A percentile compares a stretch with the other conserved stretches of the same genome.
Conservation (phyloP, 2,888 invertebrate genomes). For the Boloria euphrosyne region DNA sequence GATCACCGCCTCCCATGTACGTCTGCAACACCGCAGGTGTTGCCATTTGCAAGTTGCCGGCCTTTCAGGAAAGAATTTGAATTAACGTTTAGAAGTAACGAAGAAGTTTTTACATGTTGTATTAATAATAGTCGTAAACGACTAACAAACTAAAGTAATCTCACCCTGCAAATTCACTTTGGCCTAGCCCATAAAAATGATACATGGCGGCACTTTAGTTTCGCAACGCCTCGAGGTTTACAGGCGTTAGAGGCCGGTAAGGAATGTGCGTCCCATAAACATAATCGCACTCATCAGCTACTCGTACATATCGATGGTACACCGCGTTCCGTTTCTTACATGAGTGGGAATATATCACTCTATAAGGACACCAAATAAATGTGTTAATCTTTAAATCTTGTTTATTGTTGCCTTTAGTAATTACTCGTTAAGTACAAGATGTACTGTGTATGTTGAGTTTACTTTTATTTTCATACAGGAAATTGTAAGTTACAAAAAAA, state of each 20-base stretch:
- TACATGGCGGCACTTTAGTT: constrained; percentile 66
- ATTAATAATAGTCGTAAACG: constrained; percentile 54
- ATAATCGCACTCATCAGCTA: constrained; percentile 74
- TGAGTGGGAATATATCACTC: not conserved
- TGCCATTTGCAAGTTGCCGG: too few species aligned
- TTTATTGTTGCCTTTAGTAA: too few species aligned
- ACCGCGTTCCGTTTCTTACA: constrained; percentile 43
- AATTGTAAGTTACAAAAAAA: too few species aligned
- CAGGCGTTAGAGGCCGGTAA: constrained; percentile 52
- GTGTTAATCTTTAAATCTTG: too few species aligned
- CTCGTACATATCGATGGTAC: constrained; percentile 59
- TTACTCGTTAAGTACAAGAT: too few species aligned
- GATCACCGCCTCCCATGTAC: too few species aligned
- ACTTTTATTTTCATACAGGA: too few species aligned
- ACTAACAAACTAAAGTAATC: constrained; percentile 74
- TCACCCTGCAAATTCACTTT: constrained; percentile 77
- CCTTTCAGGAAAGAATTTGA: too few species aligned
- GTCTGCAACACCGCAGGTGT: too few species aligned
- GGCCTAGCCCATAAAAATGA: constrained; percentile 74
- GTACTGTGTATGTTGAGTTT: too few species aligned
- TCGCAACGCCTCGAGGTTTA: constrained; percentile 62
- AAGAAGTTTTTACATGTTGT: constrained; percentile 11
- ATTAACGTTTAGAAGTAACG: not conserved
- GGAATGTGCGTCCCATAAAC: constrained; percentile 57
- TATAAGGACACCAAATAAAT: too few species aligned